Base-by-base conservation (phyloP, 23 tunicate genomes). In the Trididemnum miniatum region DNA sequence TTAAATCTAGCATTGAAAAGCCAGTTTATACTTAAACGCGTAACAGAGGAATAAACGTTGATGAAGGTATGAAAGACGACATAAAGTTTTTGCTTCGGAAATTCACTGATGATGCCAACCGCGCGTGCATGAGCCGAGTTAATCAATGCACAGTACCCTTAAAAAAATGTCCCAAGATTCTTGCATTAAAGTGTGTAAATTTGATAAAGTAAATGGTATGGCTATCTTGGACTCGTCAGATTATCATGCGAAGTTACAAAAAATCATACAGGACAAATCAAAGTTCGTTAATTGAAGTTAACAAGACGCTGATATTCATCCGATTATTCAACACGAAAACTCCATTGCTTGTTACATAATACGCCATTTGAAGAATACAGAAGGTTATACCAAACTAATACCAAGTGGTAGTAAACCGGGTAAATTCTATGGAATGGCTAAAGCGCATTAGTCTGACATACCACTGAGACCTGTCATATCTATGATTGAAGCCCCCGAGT, bases 401-500 rank as follows among this genome's bases (percentile, higher is more conserved):
- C 67, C 67, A 22, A 12, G 25, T 3, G 28, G 28, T 20, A 62
- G 67, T 5, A 12, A 12, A 26, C 67, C 67, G 5, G 29, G 67
- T 12, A 62, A 62, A n/a, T n/a, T 62, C 15, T 62, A 62, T 20
- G 67, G 67, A 12, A 62, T 5, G n/a, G 67, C 26, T 62, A 22
- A 62, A 62, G 67, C n/a, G 15, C 26, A 62, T 26, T 12, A n/a
- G 29, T 4, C 26, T 12, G 26, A 24, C 4, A 12, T 22, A 3
- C 67, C 67, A 20, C n/a, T 62, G n/a, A 62, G 67, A 62, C 5
- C 26, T 62, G 67, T 62, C 28, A 26, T 62, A 62, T 62, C 67
- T 12, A 62, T n/a, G 67, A 26, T 62, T 22, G 26, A 24, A 18
- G n/a, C 29, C 5, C 67, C 67, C 5, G 67, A 62, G 26, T 62